phyloP scores from a whole-genome alignment of 2,113 vertebrate species.

The Brevimyrus niger region DNA sequence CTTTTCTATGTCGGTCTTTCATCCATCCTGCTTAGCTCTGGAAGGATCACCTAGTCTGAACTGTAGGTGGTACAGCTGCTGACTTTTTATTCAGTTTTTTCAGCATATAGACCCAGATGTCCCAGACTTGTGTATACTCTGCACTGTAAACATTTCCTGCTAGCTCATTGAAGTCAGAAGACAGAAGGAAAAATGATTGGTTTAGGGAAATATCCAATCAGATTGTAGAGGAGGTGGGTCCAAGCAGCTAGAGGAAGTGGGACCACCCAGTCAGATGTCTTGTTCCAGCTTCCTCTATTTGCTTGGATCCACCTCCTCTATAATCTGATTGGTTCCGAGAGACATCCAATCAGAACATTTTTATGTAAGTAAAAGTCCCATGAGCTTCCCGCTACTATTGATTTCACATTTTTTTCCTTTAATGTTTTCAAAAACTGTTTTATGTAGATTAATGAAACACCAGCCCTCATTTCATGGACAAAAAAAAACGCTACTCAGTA shows the following conservation, averaged over 20 bases:
- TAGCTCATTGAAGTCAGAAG: background rate
- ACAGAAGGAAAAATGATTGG: too few relatives aligned
- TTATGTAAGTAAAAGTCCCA: too few relatives aligned
- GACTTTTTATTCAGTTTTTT: background rate
- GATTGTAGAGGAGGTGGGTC: too few relatives aligned
- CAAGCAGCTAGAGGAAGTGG: too few relatives aligned
- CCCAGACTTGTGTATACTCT: background rate
- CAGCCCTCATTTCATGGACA: background rate
- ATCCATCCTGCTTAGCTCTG: background rate
- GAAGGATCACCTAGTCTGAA: background rate
- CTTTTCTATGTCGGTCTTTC: background rate
- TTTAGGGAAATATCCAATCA: too few relatives aligned
- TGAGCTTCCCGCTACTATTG: background rate
- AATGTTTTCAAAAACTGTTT: background rate
- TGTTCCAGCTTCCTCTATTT: too few relatives aligned
- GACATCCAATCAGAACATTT: too few relatives aligned
- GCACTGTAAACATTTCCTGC: background rate
- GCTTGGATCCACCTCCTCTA: too few relatives aligned
- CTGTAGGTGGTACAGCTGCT: background rate
- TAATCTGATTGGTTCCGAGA: too few relatives aligned
- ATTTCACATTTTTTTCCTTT: background rate
- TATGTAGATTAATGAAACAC: background rate
- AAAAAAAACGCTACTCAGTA: background rate
- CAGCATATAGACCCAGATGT: background rate
- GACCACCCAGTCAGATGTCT: too few relatives aligned